Conservation (phyloP, 1,140 invertebrate genomes). For the Campoletis sonorensis region DNA sequence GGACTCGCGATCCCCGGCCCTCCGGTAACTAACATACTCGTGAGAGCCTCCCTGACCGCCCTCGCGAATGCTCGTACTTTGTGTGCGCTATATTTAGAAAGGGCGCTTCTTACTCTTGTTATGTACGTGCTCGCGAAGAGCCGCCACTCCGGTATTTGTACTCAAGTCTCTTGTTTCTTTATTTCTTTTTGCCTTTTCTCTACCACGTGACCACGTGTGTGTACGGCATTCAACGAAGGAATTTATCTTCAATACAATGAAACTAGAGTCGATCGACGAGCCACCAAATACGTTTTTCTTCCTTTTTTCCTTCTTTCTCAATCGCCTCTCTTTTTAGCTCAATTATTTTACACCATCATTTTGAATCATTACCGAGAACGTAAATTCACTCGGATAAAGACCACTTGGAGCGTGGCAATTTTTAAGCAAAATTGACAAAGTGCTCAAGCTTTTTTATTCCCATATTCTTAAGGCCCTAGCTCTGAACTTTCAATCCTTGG, state of each 20-base stretch:
- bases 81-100: slow-evolving; percentile 4
- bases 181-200: not conserved
- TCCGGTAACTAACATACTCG: slow-evolving; percentile 6
- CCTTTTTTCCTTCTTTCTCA: not conserved
- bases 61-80: slow-evolving; percentile 1
- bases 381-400: no score
- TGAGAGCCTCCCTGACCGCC: not conserved
- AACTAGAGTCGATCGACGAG: not conserved
- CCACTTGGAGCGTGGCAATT: no score
- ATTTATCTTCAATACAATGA: not conserved
- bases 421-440: no score
- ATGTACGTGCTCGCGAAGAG: not conserved
- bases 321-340: not conserved
- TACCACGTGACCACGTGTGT: not conserved
- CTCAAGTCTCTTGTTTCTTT: not conserved
- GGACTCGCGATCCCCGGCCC: not conserved
- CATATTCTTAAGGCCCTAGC: not conserved
- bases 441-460: not conserved
- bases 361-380: no score
- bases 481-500: not conserved
- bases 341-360: no score
- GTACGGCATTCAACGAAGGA: not conserved
- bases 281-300: not conserved
- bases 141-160: not conserved
- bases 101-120: not conserved